Evolutionary conservation across 2,113 vertebrate genomes (phyloP), one percentile per base, ranked within the genome.

Genomic region (Hippocampus guttulatus): DNA sequence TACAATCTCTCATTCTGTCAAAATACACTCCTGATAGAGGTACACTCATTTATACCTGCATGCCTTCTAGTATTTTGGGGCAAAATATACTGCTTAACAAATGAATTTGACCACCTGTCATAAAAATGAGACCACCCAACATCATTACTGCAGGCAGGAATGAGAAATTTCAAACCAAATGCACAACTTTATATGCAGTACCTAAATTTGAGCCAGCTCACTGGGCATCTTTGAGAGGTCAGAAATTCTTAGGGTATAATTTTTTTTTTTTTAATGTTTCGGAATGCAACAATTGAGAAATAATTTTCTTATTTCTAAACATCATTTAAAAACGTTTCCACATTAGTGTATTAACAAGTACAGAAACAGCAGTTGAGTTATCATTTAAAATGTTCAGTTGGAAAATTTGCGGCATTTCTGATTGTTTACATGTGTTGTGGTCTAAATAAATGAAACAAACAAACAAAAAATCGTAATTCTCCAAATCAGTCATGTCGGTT

Each of bases 1-100:
- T 89, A 89, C 87, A 88, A 88, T 88, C 84, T 87, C 85, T 88
- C 85, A 88, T 91, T 89, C 87, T 89, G 88, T 91, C 88, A 91
- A 83, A 80, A 85, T 78, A 77, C 78, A 77, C 70, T 84, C 75
- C 84, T 89, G 88, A 90, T 84, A 80, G 80, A 83, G 70, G 71
- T 72, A 70, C 63, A 67, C 79, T 85, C 84, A 83, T 88, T 87
- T 63, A 67, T 64, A 45, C 69, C 23, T 65, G 41, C 57, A 3
- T 40, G 51, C 10, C 65, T 40, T 55, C 51, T 73, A 33, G 58
- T 52, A 77, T 70, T 72, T 64, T 64, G 7, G 57, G 12, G 57
- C 7, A 16, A 61, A 33, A 30, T 30, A 8, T 16, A 30, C 5
- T 6, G 14, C 57, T 60, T 60, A 60, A 60, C 57, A 30, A 30